A percentile compares a stretch with the other conserved stretches of the same genome.
These are phyloP conservation scores for Sorex araneus DNA, from an alignment of 2,113 vertebrate species.

Conservation along the genomic window DNA sequence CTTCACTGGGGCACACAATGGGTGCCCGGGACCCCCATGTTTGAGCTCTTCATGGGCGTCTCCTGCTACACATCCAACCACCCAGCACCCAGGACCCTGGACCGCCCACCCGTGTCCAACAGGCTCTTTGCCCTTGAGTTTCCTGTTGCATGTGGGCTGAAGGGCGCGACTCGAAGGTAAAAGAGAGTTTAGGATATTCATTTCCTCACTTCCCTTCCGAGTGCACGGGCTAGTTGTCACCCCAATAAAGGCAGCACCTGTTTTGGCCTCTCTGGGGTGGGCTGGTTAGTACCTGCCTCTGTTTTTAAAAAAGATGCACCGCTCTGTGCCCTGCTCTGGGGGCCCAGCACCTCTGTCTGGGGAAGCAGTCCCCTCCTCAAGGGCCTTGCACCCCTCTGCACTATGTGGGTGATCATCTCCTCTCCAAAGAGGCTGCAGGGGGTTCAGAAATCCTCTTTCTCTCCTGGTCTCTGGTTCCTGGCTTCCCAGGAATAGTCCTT, in stretches of 20 bases:
- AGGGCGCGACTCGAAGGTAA: not conserved
- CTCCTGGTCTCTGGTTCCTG: not conserved
- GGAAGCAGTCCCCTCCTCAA: not conserved
- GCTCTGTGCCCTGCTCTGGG: not conserved
- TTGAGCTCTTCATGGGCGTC: not conserved
- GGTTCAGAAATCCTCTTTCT: not conserved
- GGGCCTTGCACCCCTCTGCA: not conserved
- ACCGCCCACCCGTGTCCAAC: not conserved
- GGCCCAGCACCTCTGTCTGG: not conserved
- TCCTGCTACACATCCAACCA: not conserved
- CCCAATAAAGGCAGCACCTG: not conserved
- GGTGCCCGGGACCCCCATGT: fast-evolving
- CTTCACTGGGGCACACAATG: not conserved
- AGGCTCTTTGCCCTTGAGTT: not conserved
- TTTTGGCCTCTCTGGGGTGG: not conserved
- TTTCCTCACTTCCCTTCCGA: fast-evolving
- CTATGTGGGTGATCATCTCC: fast-evolving
- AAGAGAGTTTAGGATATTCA: not conserved
- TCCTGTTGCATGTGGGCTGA: not conserved
- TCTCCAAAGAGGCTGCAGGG: not conserved
- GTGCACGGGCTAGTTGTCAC: not conserved
- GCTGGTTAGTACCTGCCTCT: not conserved
- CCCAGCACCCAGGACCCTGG: not conserved
- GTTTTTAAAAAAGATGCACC: not conserved
- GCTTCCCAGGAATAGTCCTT: not conserved